phyloP scores from a whole-genome alignment of 2,113 vertebrate species.

The Benitochromis conjunctus region DNA sequence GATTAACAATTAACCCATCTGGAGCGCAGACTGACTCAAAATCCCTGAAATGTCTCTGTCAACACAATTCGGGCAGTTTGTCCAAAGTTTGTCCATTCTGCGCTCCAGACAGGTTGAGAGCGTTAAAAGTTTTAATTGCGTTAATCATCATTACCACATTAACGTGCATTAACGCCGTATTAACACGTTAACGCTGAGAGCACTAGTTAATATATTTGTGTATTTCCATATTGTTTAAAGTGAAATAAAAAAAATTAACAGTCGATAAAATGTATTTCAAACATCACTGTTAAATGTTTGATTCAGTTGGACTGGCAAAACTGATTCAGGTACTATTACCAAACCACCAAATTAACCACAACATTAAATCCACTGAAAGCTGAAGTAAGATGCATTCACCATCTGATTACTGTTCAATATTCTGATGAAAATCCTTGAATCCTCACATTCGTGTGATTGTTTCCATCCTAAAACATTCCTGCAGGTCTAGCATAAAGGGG shows the following conservation, averaged over 20 bases:
- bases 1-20: no score
- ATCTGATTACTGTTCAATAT: not conserved
- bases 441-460: not conserved
- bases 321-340: no score
- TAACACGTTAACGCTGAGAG: no score
- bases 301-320: not conserved
- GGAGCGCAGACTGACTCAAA: no score
- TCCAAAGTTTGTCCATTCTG: no score
- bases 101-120: no score
- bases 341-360: no score
- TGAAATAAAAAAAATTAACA: not conserved
- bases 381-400: accelerated
- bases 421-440: not conserved
- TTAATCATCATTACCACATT: no score
- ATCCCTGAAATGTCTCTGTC: no score
- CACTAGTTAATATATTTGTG: not conserved
- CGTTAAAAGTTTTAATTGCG: no score
- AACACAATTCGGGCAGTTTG: no score
- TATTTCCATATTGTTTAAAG: not conserved
- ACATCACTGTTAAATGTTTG: not conserved
- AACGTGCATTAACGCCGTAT: no score
- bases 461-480: not conserved
- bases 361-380: not conserved
- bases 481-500: not conserved
- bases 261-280: not conserved